Percentiles rank a stretch among this genome's conserved stretches.
phyloP scores from a whole-genome alignment of 2,888 invertebrate species.

The Notodonta dromedarius region DNA sequence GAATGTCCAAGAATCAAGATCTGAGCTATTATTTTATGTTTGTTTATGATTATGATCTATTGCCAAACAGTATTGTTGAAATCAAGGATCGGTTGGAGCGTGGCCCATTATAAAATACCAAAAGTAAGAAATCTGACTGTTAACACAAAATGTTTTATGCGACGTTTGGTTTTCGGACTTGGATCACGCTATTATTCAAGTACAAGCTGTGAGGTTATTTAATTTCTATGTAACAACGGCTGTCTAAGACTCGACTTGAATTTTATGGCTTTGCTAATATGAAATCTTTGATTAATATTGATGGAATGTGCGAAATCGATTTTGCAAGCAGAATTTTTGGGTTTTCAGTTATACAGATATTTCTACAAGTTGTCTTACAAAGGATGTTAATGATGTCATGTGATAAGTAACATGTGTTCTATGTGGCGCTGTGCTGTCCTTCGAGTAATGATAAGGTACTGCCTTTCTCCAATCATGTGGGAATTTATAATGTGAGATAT shows the following conservation, averaged over 20 bases:
- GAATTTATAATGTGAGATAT: not conserved
- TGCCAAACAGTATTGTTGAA: not conserved
- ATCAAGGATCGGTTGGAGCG: not conserved
- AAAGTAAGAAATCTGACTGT: not conserved
- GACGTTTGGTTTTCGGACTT: not conserved
- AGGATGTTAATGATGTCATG: too few relatives aligned
- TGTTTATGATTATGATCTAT: constrained; percentile 1
- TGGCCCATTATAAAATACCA: not conserved
- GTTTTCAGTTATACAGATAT: too few relatives aligned
- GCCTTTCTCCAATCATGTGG: not conserved
- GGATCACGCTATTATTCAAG: constrained; percentile 10
- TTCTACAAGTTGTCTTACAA: too few relatives aligned
- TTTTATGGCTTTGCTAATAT: not conserved
- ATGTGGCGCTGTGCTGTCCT: not conserved
- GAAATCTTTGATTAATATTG: not conserved
- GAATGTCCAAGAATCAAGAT: constrained; percentile 9
- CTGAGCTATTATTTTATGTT: constrained; percentile 10
- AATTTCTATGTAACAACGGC: constrained; percentile 18
- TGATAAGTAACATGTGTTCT: too few relatives aligned
- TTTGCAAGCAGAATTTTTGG: too few relatives aligned
- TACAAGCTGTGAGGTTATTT: constrained; percentile 24
- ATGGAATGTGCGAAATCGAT: too few relatives aligned
- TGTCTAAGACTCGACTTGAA: not conserved
- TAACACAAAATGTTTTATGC: not conserved
- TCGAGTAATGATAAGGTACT: not conserved